Base-by-base conservation (phyloP, 2,797 vertebrate species). In the Hephaestus fuliginosus region DNA sequence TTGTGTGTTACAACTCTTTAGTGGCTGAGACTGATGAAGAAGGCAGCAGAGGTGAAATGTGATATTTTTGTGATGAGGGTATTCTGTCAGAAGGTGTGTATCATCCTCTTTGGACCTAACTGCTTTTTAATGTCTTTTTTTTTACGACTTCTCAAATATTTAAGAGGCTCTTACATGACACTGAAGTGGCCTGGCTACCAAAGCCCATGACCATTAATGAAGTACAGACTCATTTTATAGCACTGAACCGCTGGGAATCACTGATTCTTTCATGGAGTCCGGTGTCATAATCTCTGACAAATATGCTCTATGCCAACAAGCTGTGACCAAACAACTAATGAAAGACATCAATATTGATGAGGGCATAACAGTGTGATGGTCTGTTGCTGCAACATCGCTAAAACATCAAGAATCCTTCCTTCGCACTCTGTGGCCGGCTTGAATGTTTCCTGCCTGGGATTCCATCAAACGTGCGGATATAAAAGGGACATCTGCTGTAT, bases 121-220 rank as follows among this genome's bases (percentile, higher is more conserved):
- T 73, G 74, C 79, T 86, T 91, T 88, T 89, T 84, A 89, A 85
- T 88, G 81, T 85, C 62, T 81, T 53, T 78, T 58, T 83, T 83
- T 89, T 90, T 67, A 82, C 70, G 63, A 83, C 83, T 72, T 73
- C n/a, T 88, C 48, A 83, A 80, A 89, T 85, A 85, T 88, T 86
- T 57, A 89, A 79, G 61, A 81, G 15, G 58, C 74, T 63, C 33
- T 68, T 49, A 14, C 48, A 25, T 69, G 74, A 71, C 70, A 70
- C 78, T 67, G 55, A 72, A 51, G 76, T 55, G 48, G 46, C 56
- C 46, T 6, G 63, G 46, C 65, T 30, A 4, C 53, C 25, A n/a
- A 2, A 41, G 14, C 25, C 39, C 5, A 6, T 5, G 28, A 49
- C n/a, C 30, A 10, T 9, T 52, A 60, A 48, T 43, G 18, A 61